phyloP scores from a whole-genome alignment of 2,888 invertebrate genomes.

The Thereva unica region DNA sequence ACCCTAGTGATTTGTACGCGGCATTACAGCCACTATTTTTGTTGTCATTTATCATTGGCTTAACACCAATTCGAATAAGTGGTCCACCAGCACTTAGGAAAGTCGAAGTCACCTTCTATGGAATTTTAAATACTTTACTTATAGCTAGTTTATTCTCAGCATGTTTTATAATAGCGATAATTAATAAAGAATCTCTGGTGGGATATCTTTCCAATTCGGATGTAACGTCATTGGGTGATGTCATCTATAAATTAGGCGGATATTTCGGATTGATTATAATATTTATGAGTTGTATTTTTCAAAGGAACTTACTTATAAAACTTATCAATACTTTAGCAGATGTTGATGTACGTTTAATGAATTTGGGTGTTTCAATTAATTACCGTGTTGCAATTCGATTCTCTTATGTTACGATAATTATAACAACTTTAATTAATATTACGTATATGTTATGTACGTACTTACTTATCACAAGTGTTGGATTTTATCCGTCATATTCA shows the following conservation, averaged over 20 bases:
- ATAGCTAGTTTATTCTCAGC: not conserved
- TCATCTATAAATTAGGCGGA: not conserved
- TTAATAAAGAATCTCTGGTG: not conserved
- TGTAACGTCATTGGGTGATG: not conserved
- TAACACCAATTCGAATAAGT: conserved; percentile 53
- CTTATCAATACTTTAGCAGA: not conserved
- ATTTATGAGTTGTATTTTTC: not conserved
- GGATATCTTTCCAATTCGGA: not conserved
- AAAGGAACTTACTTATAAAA: not conserved
- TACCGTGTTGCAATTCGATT: conserved; percentile 50
- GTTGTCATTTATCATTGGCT: conserved; percentile 51
- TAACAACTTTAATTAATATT: conserved; percentile 52
- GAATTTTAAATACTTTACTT: not conserved
- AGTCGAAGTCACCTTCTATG: conserved; percentile 44
- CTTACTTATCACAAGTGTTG: conserved; percentile 49
- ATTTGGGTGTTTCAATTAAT: conserved; percentile 52
- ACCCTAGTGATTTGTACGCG: not conserved
- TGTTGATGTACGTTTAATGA: conserved; percentile 32
- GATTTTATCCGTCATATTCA: conserved; percentile 51
- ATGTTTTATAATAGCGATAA: not conserved
- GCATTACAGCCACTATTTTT: not conserved
- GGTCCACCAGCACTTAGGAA: conserved; percentile 43
- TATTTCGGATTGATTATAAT: not conserved
- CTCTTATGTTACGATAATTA: conserved; percentile 50
- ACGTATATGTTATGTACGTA: conserved; percentile 53